phyloP scores from a whole-genome alignment of 2,888 invertebrate species.

The Meganola albula region DNA sequence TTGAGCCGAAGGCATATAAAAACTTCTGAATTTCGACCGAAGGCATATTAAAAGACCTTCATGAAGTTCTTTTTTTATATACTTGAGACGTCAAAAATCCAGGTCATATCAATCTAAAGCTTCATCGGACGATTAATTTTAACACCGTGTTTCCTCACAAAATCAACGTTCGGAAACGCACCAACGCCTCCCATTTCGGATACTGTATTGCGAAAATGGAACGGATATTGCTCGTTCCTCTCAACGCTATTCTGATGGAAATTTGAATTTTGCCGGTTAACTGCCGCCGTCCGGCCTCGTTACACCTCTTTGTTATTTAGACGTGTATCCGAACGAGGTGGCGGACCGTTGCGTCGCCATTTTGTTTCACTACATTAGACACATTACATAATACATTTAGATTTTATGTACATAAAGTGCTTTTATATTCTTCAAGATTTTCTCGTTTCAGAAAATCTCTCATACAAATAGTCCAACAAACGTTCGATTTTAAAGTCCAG shows the following conservation, averaged over 20 bases:
- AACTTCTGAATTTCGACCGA: too few species aligned
- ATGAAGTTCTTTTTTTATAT: too few species aligned
- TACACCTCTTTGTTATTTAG: conserved; percentile 57
- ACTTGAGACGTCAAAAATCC: too few species aligned
- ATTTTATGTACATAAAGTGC: too few species aligned
- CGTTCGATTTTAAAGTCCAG: too few species aligned
- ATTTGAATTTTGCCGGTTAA: conserved; percentile 76
- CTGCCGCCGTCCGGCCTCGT: conserved; percentile 66
- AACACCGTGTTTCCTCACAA: conserved; percentile 28
- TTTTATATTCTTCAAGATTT: too few species aligned
- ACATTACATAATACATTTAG: too few species aligned
- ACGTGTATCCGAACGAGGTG: conserved; percentile 40
- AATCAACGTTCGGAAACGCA: conserved; percentile 52
- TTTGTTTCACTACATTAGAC: conserved; percentile 29
- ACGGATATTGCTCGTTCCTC: conserved; percentile 75
- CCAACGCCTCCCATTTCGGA: conserved; percentile 59
- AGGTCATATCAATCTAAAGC: too few species aligned
- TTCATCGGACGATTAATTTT: conserved; percentile 23
- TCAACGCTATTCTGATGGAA: conserved; percentile 66
- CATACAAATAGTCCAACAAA: too few species aligned
- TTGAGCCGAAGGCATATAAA: too few species aligned
- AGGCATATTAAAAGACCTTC: too few species aligned
- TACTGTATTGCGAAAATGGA: conserved; percentile 70
- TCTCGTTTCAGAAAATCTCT: too few species aligned
- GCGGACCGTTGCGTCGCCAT: conserved; percentile 32